Conservation (phyloP, 1,140 invertebrate genomes). For the Drosophila truncata region DNA sequence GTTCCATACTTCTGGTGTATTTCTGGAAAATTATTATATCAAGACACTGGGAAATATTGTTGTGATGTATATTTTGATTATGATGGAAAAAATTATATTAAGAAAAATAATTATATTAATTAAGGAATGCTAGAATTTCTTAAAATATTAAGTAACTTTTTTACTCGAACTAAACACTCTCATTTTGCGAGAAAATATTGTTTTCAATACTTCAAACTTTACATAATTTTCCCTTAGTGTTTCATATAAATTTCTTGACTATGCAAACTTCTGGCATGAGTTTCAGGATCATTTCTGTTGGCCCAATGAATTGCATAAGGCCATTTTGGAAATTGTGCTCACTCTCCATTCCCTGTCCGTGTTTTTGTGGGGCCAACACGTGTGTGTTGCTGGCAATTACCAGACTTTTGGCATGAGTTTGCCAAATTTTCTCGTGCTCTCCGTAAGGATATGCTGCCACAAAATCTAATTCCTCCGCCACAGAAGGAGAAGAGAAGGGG, state of each 20-base stretch:
- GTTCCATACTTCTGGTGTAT: constrained; percentile 3
- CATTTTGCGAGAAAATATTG: not conserved
- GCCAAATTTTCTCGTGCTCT: constrained; percentile 29
- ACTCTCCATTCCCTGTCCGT: not conserved
- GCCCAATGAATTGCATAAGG: constrained; percentile 43
- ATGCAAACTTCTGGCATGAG: constrained; percentile 14
- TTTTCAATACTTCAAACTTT: not conserved
- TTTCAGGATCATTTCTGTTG: constrained; percentile 24
- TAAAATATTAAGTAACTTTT: not conserved
- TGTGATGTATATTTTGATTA: not conserved
- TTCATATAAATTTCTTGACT: not conserved
- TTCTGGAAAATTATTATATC: constrained; percentile 1
- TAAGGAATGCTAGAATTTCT: not conserved
- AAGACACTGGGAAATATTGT: constrained; percentile 2
- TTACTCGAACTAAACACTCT: not conserved
- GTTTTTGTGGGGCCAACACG: constrained; percentile 25
- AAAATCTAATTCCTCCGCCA: constrained; percentile 43
- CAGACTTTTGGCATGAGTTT: constrained; percentile 44
- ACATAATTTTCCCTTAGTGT: not conserved
- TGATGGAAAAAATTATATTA: not conserved
- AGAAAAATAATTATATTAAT: not conserved
- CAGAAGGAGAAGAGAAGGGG: not conserved
- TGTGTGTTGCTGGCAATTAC: constrained; percentile 39
- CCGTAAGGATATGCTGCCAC: constrained; percentile 19
- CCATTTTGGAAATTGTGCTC: constrained; percentile 41